These are phyloP conservation scores for Lordiphosa mommai DNA, from an alignment of 1,140 invertebrate species.

Conservation along the genomic window DNA sequence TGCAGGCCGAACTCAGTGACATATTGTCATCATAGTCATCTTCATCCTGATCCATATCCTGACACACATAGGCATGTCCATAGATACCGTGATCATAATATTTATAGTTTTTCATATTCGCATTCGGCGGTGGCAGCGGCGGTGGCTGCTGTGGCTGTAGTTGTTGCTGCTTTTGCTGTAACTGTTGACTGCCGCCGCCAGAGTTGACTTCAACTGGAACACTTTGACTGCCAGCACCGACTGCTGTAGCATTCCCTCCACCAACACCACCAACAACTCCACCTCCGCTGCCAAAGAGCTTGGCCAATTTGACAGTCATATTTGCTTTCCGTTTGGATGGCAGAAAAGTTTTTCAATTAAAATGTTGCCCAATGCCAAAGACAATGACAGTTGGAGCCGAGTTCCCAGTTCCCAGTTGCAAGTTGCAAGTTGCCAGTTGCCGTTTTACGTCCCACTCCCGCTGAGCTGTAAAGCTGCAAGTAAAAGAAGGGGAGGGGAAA, in stretches of 20 bases:
- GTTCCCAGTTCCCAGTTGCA: conserved; percentile 21
- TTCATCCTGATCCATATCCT: conserved; percentile 30
- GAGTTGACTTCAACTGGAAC: too few species aligned
- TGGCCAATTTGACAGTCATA: conserved; percentile 74
- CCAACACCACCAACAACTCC: background rate
- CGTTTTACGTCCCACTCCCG: background rate
- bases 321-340: conserved; percentile 9
- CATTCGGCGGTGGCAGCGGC: conserved; percentile 52
- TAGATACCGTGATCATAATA: conserved; percentile 49
- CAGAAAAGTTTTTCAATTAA: conserved; percentile 69
- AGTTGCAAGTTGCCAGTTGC: conserved; percentile 13
- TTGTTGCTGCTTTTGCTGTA: background rate
- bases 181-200: background rate
- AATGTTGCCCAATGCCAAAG: conserved; percentile 50
- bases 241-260: background rate
- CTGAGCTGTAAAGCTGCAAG: conserved; percentile 5
- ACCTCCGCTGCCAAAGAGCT: conserved; percentile 49
- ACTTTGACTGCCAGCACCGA: background rate
- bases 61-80: conserved; percentile 37
- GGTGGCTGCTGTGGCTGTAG: conserved; percentile 26
- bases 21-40: conserved; percentile 67
- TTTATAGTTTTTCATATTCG: conserved; percentile 47
- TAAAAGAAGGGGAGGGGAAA: conserved; percentile 1
- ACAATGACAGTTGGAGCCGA: conserved; percentile 39
- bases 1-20: conserved; percentile 51